Conservation (phyloP, 2,888 invertebrate species). For the Caradrina clavipalpis region DNA sequence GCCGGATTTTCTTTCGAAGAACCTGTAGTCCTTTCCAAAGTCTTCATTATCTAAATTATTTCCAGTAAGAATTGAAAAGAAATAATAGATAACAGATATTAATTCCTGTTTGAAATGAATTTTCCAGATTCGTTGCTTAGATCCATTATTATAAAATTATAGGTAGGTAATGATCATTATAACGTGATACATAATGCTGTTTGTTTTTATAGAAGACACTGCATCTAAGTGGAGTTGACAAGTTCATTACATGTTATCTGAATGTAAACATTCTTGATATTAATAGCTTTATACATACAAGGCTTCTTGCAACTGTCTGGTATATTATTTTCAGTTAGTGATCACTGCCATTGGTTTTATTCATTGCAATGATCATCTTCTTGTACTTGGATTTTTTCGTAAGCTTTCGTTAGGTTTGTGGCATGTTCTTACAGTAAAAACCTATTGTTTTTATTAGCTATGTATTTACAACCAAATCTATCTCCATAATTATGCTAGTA, state of each 20-base stretch:
- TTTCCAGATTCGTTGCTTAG: slow-evolving; percentile 13
- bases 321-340: slow-evolving; percentile 18
- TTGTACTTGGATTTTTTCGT: neutral
- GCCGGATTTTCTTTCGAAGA: neutral
- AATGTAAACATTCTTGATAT: slow-evolving; percentile 63
- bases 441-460: too few relatives aligned
- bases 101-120: neutral
- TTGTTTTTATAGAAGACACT: slow-evolving; percentile 44
- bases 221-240: slow-evolving; percentile 51
- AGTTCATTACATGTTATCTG: slow-evolving; percentile 66
- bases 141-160: slow-evolving; percentile 5
- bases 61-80: too few relatives aligned
- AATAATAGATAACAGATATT: neutral
- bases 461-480: too few relatives aligned
- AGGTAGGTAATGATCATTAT: slow-evolving; percentile 18
- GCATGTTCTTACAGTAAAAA: too few relatives aligned
- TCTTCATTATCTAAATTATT: neutral
- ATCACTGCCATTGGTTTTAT: slow-evolving; percentile 6
- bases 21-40: neutral
- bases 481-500: too few relatives aligned
- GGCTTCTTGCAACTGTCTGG: slow-evolving; percentile 30
- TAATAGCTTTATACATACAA: slow-evolving; percentile 50
- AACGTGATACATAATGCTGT: slow-evolving; percentile 28
- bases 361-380: neutral
- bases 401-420: too few relatives aligned